phyloP scores from a whole-genome alignment of 2,888 invertebrate species.

The Meloe dianella region DNA sequence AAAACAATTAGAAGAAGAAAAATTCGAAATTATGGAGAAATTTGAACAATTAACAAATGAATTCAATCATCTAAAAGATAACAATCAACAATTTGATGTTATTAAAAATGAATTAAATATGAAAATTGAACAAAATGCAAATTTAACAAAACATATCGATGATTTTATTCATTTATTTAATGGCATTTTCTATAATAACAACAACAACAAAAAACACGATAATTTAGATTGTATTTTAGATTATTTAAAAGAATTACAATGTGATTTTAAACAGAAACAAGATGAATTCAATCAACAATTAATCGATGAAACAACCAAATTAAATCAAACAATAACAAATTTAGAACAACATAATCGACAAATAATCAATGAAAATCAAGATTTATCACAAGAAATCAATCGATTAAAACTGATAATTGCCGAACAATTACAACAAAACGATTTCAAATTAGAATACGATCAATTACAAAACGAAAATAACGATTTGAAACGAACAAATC shows the following conservation, averaged over 20 bases:
- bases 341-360: constrained; percentile 47
- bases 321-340: constrained; percentile 36
- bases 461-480: constrained; percentile 43
- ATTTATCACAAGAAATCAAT: constrained; percentile 44
- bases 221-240: too few relatives aligned
- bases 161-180: too few relatives aligned
- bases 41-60: too few relatives aligned
- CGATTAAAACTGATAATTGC: constrained; percentile 48
- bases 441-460: constrained; percentile 35
- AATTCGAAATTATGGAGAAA: too few relatives aligned
- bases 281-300: not conserved
- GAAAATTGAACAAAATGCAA: too few relatives aligned
- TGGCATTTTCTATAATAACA: too few relatives aligned
- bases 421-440: constrained; percentile 30
- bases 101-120: too few relatives aligned
- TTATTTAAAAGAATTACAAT: not conserved
- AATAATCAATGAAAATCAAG: constrained; percentile 51
- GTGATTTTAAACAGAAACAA: constrained; percentile 10
- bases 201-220: not conserved
- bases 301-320: constrained; percentile 13
- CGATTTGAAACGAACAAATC: too few relatives aligned
- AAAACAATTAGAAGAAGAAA: too few relatives aligned
- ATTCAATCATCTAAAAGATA: too few relatives aligned
- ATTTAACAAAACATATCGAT: too few relatives aligned
- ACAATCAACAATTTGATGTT: too few relatives aligned